These are phyloP conservation scores for Mythimna ferrago DNA, from an alignment of 2,888 invertebrate genomes.

Conservation along the genomic window DNA sequence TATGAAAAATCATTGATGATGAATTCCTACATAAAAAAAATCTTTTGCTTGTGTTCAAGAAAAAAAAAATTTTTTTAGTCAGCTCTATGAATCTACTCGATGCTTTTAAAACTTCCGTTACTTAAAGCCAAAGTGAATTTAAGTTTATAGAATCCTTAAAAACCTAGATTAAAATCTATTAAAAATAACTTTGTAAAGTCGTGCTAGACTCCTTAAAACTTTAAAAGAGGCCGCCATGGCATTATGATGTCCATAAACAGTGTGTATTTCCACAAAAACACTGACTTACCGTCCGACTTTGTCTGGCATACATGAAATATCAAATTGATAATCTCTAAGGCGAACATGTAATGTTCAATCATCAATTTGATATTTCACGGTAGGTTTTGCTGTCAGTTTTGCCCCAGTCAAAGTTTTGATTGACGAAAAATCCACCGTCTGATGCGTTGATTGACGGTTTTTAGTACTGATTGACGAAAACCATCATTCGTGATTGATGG, in stretches of 20 bases:
- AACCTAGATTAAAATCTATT: neutral
- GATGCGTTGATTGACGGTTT: too few relatives aligned
- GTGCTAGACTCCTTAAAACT: neutral
- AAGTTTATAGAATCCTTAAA: too few relatives aligned
- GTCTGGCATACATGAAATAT: neutral
- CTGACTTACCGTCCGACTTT: conserved; percentile 21
- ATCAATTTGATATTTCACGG: too few relatives aligned
- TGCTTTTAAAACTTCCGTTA: neutral
- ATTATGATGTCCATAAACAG: conserved; percentile 37
- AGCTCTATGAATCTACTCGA: neutral
- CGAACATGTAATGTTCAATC: too few relatives aligned
- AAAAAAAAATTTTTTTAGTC: neutral
- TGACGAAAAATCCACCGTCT: too few relatives aligned
- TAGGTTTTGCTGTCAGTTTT: too few relatives aligned
- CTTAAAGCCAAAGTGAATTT: neutral
- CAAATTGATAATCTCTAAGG: neutral
- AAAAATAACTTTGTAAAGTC: neutral
- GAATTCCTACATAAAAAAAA: too few relatives aligned
- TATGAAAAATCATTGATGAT: too few relatives aligned
- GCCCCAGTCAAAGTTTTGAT: too few relatives aligned
- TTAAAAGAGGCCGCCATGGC: conserved; percentile 31
- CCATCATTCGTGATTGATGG: too few relatives aligned
- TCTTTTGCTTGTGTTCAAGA: neutral
- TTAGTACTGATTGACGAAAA: too few relatives aligned
- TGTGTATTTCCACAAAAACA: conserved; percentile 1